Percentiles rank a stretch among this genome's conserved stretches.
These are phyloP conservation scores for Noturus placidus DNA, from an alignment of 2,113 vertebrate genomes.

Conservation along the genomic window DNA sequence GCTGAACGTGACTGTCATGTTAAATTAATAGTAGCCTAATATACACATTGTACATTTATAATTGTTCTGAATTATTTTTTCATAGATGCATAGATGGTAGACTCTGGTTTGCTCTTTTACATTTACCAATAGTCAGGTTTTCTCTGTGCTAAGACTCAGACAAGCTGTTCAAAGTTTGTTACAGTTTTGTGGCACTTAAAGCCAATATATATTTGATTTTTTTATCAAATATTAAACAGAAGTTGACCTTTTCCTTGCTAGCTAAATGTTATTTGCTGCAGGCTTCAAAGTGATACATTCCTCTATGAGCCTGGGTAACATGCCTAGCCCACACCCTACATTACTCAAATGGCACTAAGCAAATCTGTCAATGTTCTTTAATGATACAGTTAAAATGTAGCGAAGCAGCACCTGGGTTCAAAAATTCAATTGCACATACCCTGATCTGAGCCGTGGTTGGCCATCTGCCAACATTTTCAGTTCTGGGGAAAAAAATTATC, in stretches of 20 bases:
- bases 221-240: slow-evolving; percentile 52
- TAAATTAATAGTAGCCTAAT: no score
- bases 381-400: slow-evolving; percentile 28
- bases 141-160: slow-evolving; percentile 67
- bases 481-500: not conserved
- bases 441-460: not conserved
- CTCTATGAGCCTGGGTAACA: not conserved
- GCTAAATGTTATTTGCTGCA: slow-evolving; percentile 56
- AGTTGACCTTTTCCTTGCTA: slow-evolving; percentile 63
- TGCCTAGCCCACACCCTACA: slow-evolving; percentile 13
- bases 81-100: slow-evolving; percentile 49
- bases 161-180: slow-evolving; percentile 62
- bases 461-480: not conserved
- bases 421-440: not conserved
- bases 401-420: not conserved
- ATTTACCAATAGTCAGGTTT: slow-evolving; percentile 67
- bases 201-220: slow-evolving; percentile 52
- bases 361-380: slow-evolving; percentile 26
- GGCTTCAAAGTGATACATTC: slow-evolving; percentile 35
- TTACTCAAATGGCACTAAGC: slow-evolving; percentile 1
- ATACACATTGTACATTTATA: no score
- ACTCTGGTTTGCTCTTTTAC: slow-evolving; percentile 25
- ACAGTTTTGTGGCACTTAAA: slow-evolving; percentile 65
- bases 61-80: no score
- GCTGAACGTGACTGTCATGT: no score